A percentile compares a stretch with the other conserved stretches of the same genome.
Evolutionary conservation across 2,797 vertebrate genomes (phyloP).

Genomic region (Naso thynnoides): DNA sequence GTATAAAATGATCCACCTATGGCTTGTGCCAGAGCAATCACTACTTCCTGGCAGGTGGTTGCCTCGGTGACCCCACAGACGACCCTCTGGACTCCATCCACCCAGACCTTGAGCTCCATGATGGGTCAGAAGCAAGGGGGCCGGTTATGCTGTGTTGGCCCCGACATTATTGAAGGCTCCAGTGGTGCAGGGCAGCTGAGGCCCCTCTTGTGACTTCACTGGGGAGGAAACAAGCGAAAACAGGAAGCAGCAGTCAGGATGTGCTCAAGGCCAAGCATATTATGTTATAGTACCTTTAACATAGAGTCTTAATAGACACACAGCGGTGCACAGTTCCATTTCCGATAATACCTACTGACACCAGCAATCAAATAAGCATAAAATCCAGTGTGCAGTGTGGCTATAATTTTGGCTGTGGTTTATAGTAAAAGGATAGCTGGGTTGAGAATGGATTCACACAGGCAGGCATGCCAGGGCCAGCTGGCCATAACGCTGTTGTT

Average conservation of each 20-base stretch:
- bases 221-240: constrained; percentile 66
- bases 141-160: constrained; percentile 56
- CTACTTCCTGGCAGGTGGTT: constrained; percentile 98
- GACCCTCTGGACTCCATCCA: constrained; percentile 97
- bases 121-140: constrained; percentile 77
- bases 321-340: not conserved
- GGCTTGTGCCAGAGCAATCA: constrained; percentile 98
- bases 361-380: constrained; percentile 1
- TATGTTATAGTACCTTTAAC: constrained; percentile 8
- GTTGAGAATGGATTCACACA: constrained; percentile 50
- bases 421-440: constrained; percentile 36
- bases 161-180: constrained; percentile 75
- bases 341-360: not conserved
- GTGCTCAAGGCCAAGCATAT: constrained; percentile 46
- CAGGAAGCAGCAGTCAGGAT: constrained; percentile 75
- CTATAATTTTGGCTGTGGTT: constrained; percentile 16
- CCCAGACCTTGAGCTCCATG: constrained; percentile 99
- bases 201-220: constrained; percentile 62
- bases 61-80: constrained; percentile 98
- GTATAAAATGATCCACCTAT: constrained; percentile 87
- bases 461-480: constrained; percentile 69
- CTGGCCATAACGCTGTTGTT: constrained; percentile 70
- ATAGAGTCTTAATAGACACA: constrained; percentile 1
- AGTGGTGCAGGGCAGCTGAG: constrained; percentile 59
- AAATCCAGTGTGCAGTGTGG: not conserved